phyloP scores from a whole-genome alignment of 2,113 vertebrate species.

The Triplophysa tibetana region DNA sequence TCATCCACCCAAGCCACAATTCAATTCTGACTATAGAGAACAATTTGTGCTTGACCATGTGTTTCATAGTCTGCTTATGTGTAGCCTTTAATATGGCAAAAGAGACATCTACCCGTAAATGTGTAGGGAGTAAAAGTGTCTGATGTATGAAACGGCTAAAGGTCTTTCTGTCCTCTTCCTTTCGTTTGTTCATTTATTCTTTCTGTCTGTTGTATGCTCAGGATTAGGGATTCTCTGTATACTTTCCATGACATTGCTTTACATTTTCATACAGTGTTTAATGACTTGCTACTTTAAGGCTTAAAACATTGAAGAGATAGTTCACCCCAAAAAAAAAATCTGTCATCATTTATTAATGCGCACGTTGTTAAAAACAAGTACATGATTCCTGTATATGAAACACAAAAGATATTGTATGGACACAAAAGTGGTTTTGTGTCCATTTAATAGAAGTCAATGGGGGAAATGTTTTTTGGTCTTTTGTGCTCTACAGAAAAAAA shows the following conservation, averaged over 20 bases:
- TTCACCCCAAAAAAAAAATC: too few relatives aligned
- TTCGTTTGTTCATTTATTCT: neutral
- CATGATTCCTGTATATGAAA: too few relatives aligned
- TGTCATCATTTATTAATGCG: too few relatives aligned
- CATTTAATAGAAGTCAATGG: too few relatives aligned
- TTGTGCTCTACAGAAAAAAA: too few relatives aligned
- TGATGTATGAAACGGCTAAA: neutral
- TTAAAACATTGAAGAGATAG: too few relatives aligned
- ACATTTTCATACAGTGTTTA: neutral
- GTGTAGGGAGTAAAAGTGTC: neutral
- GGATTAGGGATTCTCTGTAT: neutral
- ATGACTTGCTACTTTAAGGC: neutral
- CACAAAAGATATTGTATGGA: too few relatives aligned
- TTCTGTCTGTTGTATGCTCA: neutral
- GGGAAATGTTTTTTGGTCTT: too few relatives aligned
- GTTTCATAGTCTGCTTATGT: slow-evolving; percentile 4
- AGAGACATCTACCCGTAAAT: slow-evolving; percentile 45
- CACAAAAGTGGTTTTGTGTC: too few relatives aligned
- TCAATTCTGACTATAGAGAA: neutral
- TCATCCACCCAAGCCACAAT: neutral
- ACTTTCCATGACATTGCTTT: neutral
- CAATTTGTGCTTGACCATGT: slow-evolving; percentile 48
- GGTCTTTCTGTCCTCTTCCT: neutral
- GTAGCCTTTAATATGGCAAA: slow-evolving; percentile 32
- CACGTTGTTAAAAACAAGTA: too few relatives aligned